Evolutionary conservation across 1,140 invertebrate genomes (phyloP), one percentile per base, ranked within the genome.

Genomic region (Streblospio benedicti): DNA sequence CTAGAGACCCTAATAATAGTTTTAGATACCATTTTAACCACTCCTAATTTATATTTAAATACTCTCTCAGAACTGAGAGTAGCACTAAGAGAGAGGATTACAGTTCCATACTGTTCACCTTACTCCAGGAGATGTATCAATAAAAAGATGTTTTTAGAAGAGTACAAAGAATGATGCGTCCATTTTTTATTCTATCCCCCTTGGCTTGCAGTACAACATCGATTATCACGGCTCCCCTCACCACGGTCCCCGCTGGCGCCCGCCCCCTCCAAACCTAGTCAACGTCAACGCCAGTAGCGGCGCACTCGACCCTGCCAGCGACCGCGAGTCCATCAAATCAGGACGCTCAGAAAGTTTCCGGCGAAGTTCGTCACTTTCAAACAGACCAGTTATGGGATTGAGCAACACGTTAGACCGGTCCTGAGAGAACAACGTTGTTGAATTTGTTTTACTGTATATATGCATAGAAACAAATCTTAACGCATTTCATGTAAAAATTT

Each of bases 151-250:
- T 53, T 30, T 53, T 9, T 56, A 12, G 35, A 12, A n/a, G 35
- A 9, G 35, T 41, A 41, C n/a, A n/a, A 12, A 41, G 0, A 9
- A 1, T 4, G 3, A 27, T n/a, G 14, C 43, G 18, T 16, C 12
- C 20, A 47, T 12, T 57, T 0, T 35, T 18, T 25, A 56, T 51
- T 33, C 44, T 14, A 59, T 47, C 4, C 20, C 2, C 49, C 0
- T 43, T 18, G 0, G 52, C 33, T 69, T 67, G 5, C 68, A 76
- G 74, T 76, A 70, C 61, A 75, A 72, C 62, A 75, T 76, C 38
- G 73, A 75, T 62, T 75, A 74, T 61, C 64, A 71, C 31, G 65
- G 60, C 14, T 49, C 28, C 28, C 45, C 28, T 70, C 73, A 20
- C 67, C 72, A 20, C 54, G 58, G 1, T 52, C 61, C 28, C 38